These are phyloP conservation scores for Sturnira hondurensis DNA, from an alignment of 2,113 vertebrate species.

Conservation along the genomic window DNA sequence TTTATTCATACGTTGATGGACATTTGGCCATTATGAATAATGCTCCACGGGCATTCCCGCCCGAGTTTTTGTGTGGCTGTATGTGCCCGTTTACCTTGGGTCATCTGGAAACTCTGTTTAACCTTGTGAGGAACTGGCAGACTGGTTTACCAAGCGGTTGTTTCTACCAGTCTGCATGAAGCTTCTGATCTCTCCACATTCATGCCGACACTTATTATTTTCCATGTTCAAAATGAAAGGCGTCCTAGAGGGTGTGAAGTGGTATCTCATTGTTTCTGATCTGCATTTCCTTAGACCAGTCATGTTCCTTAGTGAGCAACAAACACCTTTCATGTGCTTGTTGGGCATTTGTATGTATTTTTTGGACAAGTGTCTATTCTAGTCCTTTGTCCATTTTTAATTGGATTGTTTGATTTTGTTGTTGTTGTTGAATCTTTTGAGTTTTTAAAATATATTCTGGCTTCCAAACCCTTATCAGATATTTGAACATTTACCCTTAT, in stretches of 20 bases:
- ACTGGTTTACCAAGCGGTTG: background rate
- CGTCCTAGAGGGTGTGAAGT: background rate
- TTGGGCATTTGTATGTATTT: background rate
- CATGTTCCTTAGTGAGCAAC: background rate
- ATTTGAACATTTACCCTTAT: background rate
- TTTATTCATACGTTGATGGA: background rate
- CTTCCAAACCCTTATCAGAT: background rate
- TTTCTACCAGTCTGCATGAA: background rate
- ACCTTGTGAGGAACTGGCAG: background rate
- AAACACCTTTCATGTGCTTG: background rate
- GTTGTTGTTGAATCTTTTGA: background rate
- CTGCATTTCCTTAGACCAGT: background rate
- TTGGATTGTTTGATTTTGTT: background rate
- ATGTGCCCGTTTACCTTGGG: background rate
- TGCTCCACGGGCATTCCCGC: background rate
- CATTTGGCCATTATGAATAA: background rate
- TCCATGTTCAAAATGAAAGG: background rate
- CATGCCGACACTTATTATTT: background rate
- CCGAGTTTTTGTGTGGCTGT: background rate
- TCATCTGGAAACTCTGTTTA: background rate
- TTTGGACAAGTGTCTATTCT: background rate
- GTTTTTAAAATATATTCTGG: background rate
- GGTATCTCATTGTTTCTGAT: background rate
- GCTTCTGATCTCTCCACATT: background rate
- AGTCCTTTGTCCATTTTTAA: background rate